Conservation (phyloP, 2,888 invertebrate genomes). For the Meliscaeva auricollis region DNA sequence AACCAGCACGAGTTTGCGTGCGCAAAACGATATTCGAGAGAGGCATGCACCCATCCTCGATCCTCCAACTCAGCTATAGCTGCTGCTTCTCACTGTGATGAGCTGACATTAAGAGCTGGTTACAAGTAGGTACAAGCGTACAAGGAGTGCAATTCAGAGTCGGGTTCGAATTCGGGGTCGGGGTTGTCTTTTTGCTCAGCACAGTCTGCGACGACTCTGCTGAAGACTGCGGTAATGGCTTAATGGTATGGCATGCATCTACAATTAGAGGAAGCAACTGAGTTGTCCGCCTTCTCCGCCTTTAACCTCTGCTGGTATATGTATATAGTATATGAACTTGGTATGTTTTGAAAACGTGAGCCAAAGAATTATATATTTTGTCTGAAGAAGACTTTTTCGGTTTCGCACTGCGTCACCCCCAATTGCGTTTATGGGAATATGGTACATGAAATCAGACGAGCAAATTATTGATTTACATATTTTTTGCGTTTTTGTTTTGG, state of each 20-base stretch:
- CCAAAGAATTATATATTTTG: constrained; percentile 18
- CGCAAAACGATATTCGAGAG: constrained; percentile 69
- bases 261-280: constrained; percentile 75
- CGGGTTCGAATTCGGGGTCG: not conserved
- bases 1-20: constrained; percentile 79
- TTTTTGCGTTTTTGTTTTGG: not conserved
- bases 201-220: constrained; percentile 34
- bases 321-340: not conserved
- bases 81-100: constrained; percentile 62
- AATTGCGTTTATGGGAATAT: constrained; percentile 48
- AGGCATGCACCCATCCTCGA: constrained; percentile 59
- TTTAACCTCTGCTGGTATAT: constrained; percentile 39
- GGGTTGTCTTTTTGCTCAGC: constrained; percentile 59
- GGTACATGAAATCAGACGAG: constrained; percentile 21
- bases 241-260: constrained; percentile 75
- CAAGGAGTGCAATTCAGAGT: not conserved
- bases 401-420: constrained; percentile 65
- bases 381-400: constrained; percentile 20
- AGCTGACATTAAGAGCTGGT: constrained; percentile 72
- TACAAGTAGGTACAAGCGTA: constrained; percentile 32
- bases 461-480: constrained; percentile 45
- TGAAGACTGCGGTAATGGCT: constrained; percentile 64
- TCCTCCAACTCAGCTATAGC: too few species aligned
- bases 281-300: constrained; percentile 72
- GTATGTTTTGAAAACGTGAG: constrained; percentile 21